Evolutionary conservation across 2,113 vertebrate genomes (phyloP).

Genomic region (Donacobius atricapilla): DNA sequence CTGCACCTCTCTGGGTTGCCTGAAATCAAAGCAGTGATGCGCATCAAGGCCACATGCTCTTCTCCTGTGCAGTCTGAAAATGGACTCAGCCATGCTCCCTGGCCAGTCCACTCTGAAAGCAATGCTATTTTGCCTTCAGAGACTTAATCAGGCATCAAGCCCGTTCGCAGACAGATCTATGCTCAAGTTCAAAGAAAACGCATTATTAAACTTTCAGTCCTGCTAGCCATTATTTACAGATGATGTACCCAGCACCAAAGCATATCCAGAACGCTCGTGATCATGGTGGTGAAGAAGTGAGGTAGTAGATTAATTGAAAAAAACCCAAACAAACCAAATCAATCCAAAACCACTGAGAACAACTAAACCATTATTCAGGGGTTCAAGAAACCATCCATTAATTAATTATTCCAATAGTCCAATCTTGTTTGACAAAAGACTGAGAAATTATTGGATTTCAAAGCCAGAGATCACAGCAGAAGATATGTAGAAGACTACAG

Average conservation of each 20-base stretch:
- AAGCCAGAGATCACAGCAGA: background rate
- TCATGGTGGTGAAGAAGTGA: background rate
- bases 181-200: background rate
- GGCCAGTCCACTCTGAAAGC: background rate
- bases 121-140: background rate
- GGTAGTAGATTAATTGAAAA: background rate
- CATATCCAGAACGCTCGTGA: background rate
- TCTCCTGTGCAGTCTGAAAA: background rate
- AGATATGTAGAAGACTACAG: background rate
- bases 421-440: background rate
- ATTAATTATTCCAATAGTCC: background rate
- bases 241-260: background rate
- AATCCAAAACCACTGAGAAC: background rate
- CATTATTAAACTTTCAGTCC: background rate
- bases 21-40: background rate
- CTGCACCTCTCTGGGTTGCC: background rate
- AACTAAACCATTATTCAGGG: background rate
- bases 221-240: background rate
- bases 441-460: background rate
- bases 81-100: accelerated
- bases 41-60: background rate
- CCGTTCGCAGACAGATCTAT: background rate
- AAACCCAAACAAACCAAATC: background rate
- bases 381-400: background rate
- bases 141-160: background rate